Conservation (phyloP, 2,113 vertebrate species). For the Ochotona princeps region DNA sequence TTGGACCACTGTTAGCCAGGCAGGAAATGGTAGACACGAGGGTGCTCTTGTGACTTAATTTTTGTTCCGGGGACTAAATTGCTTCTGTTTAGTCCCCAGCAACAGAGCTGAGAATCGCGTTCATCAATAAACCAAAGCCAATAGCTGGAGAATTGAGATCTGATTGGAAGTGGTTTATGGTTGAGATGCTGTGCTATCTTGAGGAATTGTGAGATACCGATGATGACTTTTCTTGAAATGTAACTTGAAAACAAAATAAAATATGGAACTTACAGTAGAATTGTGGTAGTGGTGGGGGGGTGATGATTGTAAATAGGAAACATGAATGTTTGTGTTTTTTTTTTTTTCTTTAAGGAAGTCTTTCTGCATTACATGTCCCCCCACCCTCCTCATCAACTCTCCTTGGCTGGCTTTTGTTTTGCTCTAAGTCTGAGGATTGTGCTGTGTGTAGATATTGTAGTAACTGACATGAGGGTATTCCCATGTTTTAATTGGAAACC, state of each 20-base stretch:
- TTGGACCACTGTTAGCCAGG: neutral
- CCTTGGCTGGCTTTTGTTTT: conserved; percentile 44
- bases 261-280: conserved; percentile 69
- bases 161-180: conserved; percentile 64
- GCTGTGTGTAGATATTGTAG: neutral
- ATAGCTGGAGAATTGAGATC: conserved; percentile 59
- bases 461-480: conserved; percentile 25
- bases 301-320: conserved; percentile 71
- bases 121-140: conserved; percentile 67
- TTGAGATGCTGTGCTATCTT: conserved; percentile 58
- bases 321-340: conserved; percentile 28
- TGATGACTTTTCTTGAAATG: conserved; percentile 70
- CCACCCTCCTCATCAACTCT: neutral
- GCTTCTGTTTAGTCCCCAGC: conserved; percentile 49
- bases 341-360: conserved; percentile 56
- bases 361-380: conserved; percentile 24
- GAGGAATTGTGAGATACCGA: conserved; percentile 56
- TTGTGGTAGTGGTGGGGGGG: conserved; percentile 46
- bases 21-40: conserved; percentile 34
- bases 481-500: conserved; percentile 64
- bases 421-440: conserved; percentile 11
- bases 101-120: conserved; percentile 66
- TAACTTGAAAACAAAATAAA: conserved; percentile 81
- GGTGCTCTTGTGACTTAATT: conserved; percentile 57
- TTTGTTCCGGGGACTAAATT: conserved; percentile 42